These are phyloP conservation scores for Sphaeramia orbicularis DNA, from an alignment of 2,797 vertebrate species.

Conservation along the genomic window DNA sequence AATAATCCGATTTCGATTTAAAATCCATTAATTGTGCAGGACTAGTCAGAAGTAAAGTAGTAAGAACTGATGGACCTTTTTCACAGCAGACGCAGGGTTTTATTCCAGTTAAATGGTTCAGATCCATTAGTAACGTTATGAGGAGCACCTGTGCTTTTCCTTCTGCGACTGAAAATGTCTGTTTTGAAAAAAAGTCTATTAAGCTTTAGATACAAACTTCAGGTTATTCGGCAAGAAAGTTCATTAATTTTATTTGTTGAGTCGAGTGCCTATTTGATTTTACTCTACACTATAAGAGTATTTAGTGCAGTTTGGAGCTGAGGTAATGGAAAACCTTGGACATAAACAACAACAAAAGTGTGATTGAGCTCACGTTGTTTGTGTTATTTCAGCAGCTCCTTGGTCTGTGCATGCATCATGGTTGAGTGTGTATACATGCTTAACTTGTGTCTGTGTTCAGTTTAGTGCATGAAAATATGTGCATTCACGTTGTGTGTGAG, in stretches of 20 bases:
- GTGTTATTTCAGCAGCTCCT: slow-evolving; percentile 60
- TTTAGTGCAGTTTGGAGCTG: slow-evolving; percentile 31
- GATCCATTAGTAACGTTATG: no score
- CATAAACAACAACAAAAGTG: slow-evolving; percentile 58
- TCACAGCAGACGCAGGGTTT: no score
- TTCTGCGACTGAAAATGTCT: no score
- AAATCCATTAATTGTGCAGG: no score
- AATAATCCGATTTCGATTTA: no score
- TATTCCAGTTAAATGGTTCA: no score
- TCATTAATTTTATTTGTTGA: slow-evolving; percentile 16
- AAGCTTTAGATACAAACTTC: not conserved
- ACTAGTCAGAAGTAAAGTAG: no score
- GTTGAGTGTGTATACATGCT: slow-evolving; percentile 17
- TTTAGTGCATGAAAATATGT: slow-evolving; percentile 27
- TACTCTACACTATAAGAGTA: slow-evolving; percentile 26
- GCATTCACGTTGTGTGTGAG: not conserved
- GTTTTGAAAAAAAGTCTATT: not conserved
- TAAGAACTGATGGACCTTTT: no score
- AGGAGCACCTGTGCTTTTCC: no score
- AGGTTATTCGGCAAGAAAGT: not conserved
- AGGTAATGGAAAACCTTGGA: slow-evolving; percentile 60
- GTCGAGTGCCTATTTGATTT: slow-evolving; percentile 24
- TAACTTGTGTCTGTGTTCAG: slow-evolving; percentile 1
- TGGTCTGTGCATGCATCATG: slow-evolving; percentile 23
- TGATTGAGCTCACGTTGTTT: slow-evolving; percentile 53